Conservation (phyloP, 2,888 invertebrate species). For the Xylota segnis region DNA sequence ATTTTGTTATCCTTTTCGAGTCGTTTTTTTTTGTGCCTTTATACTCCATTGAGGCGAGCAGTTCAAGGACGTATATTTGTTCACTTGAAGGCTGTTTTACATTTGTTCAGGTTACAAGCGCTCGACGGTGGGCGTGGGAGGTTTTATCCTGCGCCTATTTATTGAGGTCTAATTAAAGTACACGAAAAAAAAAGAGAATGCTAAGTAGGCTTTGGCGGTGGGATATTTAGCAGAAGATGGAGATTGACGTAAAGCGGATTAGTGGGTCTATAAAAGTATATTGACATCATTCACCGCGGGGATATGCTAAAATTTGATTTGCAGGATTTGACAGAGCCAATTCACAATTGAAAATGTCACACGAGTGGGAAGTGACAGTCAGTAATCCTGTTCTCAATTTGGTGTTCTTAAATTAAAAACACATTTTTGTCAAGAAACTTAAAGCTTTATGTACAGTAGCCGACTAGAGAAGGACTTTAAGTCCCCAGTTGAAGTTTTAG, state of each 20-base stretch:
- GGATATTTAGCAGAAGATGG: slow-evolving; percentile 6
- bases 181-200: neutral
- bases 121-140: neutral
- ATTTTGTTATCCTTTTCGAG: slow-evolving; percentile 20
- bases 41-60: neutral
- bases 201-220: slow-evolving; percentile 4
- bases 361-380: neutral
- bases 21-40: slow-evolving; percentile 1
- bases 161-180: slow-evolving; percentile 30
- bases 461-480: neutral
- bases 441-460: neutral
- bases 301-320: slow-evolving; percentile 22
- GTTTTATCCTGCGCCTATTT: slow-evolving; percentile 2
- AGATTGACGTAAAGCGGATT: slow-evolving; percentile 46
- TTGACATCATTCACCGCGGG: slow-evolving; percentile 8
- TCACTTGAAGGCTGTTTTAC: slow-evolving; percentile 25
- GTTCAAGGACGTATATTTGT: slow-evolving; percentile 43
- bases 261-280: slow-evolving; percentile 3
- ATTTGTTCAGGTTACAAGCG: slow-evolving; percentile 8
- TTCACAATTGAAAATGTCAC: slow-evolving; percentile 20
- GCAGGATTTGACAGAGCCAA: slow-evolving; percentile 9
- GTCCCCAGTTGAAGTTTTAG: too few species aligned
- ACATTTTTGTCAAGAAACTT: too few species aligned
- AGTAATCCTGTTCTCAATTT: neutral
- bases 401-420: neutral